Evolutionary conservation across 2,888 invertebrate genomes (phyloP), one percentile per base, ranked within the genome.

Genomic region (Teinopalpus imperialis): DNA sequence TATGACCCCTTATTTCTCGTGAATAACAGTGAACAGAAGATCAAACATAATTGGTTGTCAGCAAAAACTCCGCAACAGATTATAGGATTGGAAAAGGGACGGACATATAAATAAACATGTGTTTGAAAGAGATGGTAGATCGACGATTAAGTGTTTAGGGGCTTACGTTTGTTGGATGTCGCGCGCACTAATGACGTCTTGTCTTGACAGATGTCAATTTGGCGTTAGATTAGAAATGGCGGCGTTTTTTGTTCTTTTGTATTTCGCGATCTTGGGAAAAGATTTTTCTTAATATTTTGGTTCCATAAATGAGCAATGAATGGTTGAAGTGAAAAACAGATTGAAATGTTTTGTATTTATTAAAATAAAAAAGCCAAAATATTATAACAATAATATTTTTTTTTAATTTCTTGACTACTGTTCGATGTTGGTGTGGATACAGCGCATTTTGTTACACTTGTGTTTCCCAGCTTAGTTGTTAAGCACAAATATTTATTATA

Each of bases 121-220:
- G 49, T 45, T 54, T 53, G 56, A 60, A 53, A 34, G 66, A 63
- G 54, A 61, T 50, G 46, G 44, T 32, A 23, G 48, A 30, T 9
- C 10, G 48, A 36, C 56, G 64, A 65, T 69, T 67, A 70, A 41
- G 20, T 37, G 61, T 68, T 70, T 68, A 63, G 58, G 61, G 72
- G 73, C 70, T 74, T 75, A 74, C 55, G 53, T 46, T 8, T 41
- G 48, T 32, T 45, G 57, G 45, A 43, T 47, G 56, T 51, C 48
- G 50, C 46, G 52, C 29, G 23, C 52, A 46, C 51, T 58, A 57
- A 54, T 53, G 57, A 56, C 55, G 73, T 76, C 76, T 81, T 81
- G 79, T 71, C 60, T 58, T 80, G 81, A 80, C 81, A 81, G 80
- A 74, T 81, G 81, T 74, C 74, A 67, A 29, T 39, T 10, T 42